Evolutionary conservation across 2,888 invertebrate genomes (phyloP).

Genomic region (Muschampia plurimacula): DNA sequence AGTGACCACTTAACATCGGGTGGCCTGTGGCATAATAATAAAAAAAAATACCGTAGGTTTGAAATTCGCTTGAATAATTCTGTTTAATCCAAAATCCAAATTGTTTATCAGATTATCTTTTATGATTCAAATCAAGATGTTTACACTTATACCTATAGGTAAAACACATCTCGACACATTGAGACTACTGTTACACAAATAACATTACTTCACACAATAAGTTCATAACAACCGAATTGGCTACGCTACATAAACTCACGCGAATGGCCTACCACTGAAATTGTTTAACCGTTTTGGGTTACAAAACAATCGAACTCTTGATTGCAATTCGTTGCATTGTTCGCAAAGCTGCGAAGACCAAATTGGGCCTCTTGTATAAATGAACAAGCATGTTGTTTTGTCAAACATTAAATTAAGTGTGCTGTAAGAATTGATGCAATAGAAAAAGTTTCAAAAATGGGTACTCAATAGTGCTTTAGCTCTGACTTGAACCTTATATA

Average conservation of each 20-base stretch:
- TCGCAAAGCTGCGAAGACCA: slow-evolving; percentile 16
- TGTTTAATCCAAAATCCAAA: neutral
- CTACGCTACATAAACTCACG: slow-evolving; percentile 53
- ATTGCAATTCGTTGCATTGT: slow-evolving; percentile 33
- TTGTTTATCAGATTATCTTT: too few relatives aligned
- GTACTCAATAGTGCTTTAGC: neutral
- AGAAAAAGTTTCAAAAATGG: neutral
- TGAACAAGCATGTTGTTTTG: slow-evolving; percentile 17
- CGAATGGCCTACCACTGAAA: slow-evolving; percentile 48
- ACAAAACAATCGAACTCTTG: slow-evolving; percentile 35
- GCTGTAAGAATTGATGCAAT: neutral
- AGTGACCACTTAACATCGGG: too few relatives aligned
- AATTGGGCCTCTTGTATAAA: slow-evolving; percentile 32
- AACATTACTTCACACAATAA: neutral
- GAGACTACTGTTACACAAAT: neutral
- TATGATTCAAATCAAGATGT: neutral
- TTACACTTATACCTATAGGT: neutral
- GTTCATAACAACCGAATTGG: slow-evolving; percentile 50
- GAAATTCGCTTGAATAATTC: neutral
- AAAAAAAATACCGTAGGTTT: neutral
- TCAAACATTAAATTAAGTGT: neutral
- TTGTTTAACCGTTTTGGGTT: slow-evolving; percentile 32
- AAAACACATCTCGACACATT: neutral
- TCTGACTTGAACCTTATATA: too few relatives aligned
- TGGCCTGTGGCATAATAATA: neutral